phyloP scores from a whole-genome alignment of 2,888 invertebrate genomes.

The Orthosia gothica region DNA sequence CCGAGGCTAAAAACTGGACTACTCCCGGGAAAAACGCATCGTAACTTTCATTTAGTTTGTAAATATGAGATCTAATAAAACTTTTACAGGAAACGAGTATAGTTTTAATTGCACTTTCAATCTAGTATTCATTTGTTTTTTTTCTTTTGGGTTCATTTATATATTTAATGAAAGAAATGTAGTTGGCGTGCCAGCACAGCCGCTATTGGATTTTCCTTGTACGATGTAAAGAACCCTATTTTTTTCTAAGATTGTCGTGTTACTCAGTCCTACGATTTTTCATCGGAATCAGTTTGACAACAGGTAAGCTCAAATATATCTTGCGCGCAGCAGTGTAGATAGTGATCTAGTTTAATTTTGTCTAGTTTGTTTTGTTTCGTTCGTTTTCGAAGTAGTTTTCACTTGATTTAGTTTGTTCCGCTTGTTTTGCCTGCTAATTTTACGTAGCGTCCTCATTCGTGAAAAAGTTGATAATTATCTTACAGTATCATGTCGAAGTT shows the following conservation, averaged over 20 bases:
- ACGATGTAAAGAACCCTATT: background rate
- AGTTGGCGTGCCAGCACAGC: background rate
- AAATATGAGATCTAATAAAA: constrained; percentile 24
- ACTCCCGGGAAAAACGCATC: constrained; percentile 19
- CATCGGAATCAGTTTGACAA: background rate
- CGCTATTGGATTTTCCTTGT: background rate
- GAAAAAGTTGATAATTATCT: no score
- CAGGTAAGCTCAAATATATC: background rate
- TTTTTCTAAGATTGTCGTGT: background rate
- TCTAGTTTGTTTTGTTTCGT: no score
- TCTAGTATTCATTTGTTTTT: constrained; percentile 8
- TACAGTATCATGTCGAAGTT: no score
- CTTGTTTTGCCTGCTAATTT: no score
- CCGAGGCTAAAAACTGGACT: constrained; percentile 6
- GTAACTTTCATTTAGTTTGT: constrained; percentile 12
- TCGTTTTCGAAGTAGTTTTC: no score
- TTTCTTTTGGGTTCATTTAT: background rate
- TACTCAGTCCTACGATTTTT: background rate
- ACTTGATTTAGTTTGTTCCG: no score
- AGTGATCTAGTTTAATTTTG: no score
- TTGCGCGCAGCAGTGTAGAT: no score
- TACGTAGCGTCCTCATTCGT: no score
- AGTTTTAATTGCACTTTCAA: constrained; percentile 26
- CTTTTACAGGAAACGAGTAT: background rate
- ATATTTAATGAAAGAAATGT: constrained; percentile 2